These are phyloP conservation scores for Belgica antarctica DNA, from an alignment of 2,888 invertebrate species.

Conservation along the genomic window DNA sequence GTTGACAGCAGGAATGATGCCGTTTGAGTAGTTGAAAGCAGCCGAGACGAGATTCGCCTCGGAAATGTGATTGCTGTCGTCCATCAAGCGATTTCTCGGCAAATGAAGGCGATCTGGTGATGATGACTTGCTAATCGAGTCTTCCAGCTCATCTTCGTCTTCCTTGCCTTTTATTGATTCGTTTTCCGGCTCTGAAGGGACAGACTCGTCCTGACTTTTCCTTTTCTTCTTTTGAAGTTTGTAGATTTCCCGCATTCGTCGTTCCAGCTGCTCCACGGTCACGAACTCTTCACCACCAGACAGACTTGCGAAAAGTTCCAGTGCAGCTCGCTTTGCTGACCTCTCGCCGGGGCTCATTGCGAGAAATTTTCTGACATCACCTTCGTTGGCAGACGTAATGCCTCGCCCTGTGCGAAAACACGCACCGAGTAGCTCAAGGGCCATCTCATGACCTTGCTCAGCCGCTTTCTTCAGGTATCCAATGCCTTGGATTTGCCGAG, in stretches of 20 bases:
- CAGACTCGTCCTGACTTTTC: constrained; percentile 51
- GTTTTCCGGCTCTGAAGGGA: constrained; percentile 50
- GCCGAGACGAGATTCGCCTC: constrained; percentile 78
- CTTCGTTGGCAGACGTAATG: constrained; percentile 69
- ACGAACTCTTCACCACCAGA: constrained; percentile 85
- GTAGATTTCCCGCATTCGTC: constrained; percentile 69
- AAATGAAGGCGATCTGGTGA: constrained; percentile 52
- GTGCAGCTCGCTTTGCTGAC: constrained; percentile 80
- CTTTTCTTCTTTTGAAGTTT: constrained; percentile 53
- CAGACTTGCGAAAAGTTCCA: constrained; percentile 82
- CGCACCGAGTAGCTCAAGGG: constrained; percentile 67
- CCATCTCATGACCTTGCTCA: constrained; percentile 86
- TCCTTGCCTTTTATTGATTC: constrained; percentile 47
- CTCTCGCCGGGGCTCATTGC: constrained; percentile 84
- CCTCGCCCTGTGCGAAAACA: constrained; percentile 65
- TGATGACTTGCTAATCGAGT: constrained; percentile 48
- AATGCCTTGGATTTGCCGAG: constrained; percentile 70
- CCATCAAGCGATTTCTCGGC: constrained; percentile 17
- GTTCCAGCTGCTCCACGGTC: constrained; percentile 76
- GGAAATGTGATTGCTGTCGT: constrained; percentile 49
- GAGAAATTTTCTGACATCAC: constrained; percentile 73
- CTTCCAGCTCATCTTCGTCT: constrained; percentile 47
- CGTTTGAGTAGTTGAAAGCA: constrained; percentile 76
- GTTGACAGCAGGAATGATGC: constrained; percentile 72
- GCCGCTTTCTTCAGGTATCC: constrained; percentile 92